Evolutionary conservation across 2,113 vertebrate genomes (phyloP).

Genomic region (Gopherus evgoodei): DNA sequence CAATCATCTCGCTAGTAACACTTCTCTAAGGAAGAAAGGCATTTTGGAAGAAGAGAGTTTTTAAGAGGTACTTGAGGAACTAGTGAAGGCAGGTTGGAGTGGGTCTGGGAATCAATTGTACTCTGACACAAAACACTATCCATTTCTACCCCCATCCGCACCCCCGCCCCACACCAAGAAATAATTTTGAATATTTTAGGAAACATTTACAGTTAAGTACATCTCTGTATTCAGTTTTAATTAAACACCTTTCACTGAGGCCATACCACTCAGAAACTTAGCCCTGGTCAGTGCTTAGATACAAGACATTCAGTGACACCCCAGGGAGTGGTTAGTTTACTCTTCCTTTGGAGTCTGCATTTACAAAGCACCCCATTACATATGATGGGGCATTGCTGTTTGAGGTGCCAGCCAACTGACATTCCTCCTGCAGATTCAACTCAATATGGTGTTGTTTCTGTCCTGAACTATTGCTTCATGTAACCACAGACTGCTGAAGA

Average conservation of each 20-base stretch:
- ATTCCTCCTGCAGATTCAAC: neutral
- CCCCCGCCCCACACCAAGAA: neutral
- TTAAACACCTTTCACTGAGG: neutral
- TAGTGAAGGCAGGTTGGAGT: fast-evolving
- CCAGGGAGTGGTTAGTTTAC: neutral
- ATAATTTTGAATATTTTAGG: neutral
- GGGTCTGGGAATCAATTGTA: neutral
- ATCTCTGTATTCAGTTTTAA: neutral
- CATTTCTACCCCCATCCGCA: neutral
- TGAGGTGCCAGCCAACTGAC: neutral
- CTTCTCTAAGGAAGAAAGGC: neutral
- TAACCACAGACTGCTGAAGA: no score
- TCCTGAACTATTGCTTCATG: neutral
- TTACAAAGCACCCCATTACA: neutral
- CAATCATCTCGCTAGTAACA: neutral
- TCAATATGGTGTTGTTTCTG: neutral
- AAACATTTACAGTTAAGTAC: neutral
- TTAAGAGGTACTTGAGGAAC: neutral
- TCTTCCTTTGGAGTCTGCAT: neutral
- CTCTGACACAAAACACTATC: neutral
- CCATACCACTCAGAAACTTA: neutral
- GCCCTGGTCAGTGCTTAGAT: neutral
- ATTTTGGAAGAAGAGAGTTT: neutral
- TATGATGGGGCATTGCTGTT: neutral
- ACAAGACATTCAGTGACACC: neutral